Evolutionary conservation across 2,113 vertebrate genomes (phyloP).

Genomic region (Myotis davidii): DNA sequence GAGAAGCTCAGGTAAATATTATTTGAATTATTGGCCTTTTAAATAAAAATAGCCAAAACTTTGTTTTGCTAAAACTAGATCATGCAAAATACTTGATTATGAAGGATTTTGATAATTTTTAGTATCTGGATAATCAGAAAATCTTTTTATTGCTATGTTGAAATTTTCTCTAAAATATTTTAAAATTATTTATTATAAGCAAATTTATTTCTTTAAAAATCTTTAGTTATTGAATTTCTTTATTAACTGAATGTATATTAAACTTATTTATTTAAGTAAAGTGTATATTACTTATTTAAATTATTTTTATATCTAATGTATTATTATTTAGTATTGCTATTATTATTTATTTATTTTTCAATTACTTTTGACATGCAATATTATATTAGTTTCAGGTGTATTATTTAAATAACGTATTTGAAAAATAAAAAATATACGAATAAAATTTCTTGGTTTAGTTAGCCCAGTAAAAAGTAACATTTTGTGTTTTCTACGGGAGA

Average conservation of each 20-base stretch:
- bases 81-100: background rate
- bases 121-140: background rate
- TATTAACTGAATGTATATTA: background rate
- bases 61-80: background rate
- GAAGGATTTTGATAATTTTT: slow-evolving; percentile 21
- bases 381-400: background rate
- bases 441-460: slow-evolving; percentile 26
- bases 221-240: background rate
- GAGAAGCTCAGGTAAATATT: slow-evolving; percentile 94
- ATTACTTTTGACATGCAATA: background rate
- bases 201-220: background rate
- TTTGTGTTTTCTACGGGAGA: slow-evolving; percentile 26
- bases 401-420: background rate
- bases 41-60: background rate
- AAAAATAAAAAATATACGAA: background rate
- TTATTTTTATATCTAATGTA: background rate
- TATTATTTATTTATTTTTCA: background rate
- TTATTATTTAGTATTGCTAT: background rate
- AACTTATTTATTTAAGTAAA: background rate
- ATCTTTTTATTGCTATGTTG: slow-evolving; percentile 6
- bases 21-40: background rate
- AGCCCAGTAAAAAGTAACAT: slow-evolving; percentile 9
- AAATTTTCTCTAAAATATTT: background rate
- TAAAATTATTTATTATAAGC: background rate
- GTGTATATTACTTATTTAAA: background rate